These are phyloP conservation scores for Aphaenogaster rudis DNA, from an alignment of 1,140 invertebrate genomes.

Conservation along the genomic window DNA sequence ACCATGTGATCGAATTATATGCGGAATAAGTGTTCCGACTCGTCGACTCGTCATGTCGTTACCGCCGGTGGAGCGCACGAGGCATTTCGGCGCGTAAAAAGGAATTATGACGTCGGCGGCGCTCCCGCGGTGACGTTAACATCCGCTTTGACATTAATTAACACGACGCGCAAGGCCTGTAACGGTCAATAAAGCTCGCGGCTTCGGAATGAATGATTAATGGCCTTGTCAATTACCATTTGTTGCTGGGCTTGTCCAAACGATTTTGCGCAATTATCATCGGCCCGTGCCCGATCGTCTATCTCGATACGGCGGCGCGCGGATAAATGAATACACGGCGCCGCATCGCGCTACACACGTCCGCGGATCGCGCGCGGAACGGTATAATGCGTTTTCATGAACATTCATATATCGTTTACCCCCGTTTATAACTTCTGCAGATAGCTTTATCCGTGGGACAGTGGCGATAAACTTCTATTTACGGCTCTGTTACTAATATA, in stretches of 20 bases:
- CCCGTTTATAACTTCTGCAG: constrained; percentile 50
- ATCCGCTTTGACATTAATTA: constrained; percentile 77
- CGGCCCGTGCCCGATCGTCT: constrained; percentile 50
- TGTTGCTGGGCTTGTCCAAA: constrained; percentile 71
- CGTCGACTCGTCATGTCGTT: constrained; percentile 23
- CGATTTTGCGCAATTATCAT: constrained; percentile 78
- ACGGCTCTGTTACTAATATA: constrained; percentile 56
- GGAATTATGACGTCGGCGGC: constrained; percentile 56
- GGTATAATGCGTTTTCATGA: constrained; percentile 54
- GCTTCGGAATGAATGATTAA: constrained; percentile 79
- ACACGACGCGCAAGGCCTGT: constrained; percentile 67
- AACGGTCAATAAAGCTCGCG: constrained; percentile 78
- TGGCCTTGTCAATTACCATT: constrained; percentile 78
- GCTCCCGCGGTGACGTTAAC: constrained; percentile 63
- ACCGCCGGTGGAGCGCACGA: background rate
- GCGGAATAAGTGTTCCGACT: constrained; percentile 10
- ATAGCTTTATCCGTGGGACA: constrained; percentile 46
- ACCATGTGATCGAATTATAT: background rate
- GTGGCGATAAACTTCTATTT: constrained; percentile 51
- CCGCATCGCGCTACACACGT: background rate
- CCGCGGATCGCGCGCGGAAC: background rate
- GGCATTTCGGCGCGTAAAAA: constrained; percentile 30
- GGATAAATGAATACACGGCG: constrained; percentile 41
- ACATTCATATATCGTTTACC: constrained; percentile 57
- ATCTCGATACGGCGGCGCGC: constrained; percentile 42